Evolutionary conservation across 1,140 invertebrate species (phyloP), one percentile per base, ranked within the genome.

Genomic region (Drosophila elegans): DNA sequence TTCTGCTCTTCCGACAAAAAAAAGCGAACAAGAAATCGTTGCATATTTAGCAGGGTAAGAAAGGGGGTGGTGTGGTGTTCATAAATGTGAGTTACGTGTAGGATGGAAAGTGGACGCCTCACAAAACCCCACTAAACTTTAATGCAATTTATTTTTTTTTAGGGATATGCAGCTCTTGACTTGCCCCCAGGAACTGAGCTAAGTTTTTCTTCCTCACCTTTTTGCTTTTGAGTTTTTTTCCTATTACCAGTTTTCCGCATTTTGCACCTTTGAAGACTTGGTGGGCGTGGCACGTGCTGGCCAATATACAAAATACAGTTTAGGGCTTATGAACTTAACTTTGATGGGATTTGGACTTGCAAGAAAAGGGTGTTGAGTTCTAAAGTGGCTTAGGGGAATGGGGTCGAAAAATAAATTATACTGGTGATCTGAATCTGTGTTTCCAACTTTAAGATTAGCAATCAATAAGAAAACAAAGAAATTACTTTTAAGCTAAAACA

Each of bases 11-110:
- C 29, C 21, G 27, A 54, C 45, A 34, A 36, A 49, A 63, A 38
- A 45, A 42, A 34, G 21, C 32, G 9, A 42, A 16, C 41, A 48
- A 60, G 34, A 48, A 72, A 62, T 59, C 67, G 46, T 57, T 77
- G 75, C 80, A 83, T 79, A 80, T 68, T 81, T 80, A 62, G 29
- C 52, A 55, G 61, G 74, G 44, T 12, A 36, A 63, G 4, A 3
- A 1, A 13, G 10, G 4, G 12, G 32, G 45, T 3, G 29, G 29
- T 2, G 29, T 32, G 29, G 6, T 32, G 55, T 52, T 80, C 81
- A 85, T 85, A 85, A 85, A 85, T 85, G 84, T 85, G 77, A 85
- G 73, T 85, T 85, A 84, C 81, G 61, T 78, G 74, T 64, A 60
- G 62, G 16, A 38, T 41, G n/a, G 27, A 57, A 73, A 10, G 42